phyloP scores from a whole-genome alignment of 2,113 vertebrate genomes.

The Dascyllus trimaculatus region DNA sequence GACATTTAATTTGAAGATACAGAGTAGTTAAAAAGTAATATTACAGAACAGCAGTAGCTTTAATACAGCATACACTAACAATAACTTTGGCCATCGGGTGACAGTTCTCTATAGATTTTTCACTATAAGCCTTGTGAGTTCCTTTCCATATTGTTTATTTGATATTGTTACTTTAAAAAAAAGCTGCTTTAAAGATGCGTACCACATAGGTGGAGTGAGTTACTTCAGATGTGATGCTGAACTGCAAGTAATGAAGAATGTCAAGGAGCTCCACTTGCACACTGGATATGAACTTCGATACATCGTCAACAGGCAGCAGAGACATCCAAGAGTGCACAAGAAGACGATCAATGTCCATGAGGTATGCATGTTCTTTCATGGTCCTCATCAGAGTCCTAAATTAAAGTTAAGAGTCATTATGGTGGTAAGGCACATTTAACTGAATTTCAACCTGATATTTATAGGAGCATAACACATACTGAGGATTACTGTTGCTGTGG shows the following conservation, averaged over 20 bases:
- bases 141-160: background rate
- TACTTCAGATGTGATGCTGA: slow-evolving; percentile 22
- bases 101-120: background rate
- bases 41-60: background rate
- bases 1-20: background rate
- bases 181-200: accelerated
- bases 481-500: accelerated
- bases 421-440: background rate
- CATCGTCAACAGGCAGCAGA: slow-evolving; percentile 64
- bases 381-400: slow-evolving; percentile 40
- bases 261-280: slow-evolving; percentile 57
- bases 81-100: too few species aligned
- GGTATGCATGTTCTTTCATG: slow-evolving; percentile 69
- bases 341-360: slow-evolving; percentile 67
- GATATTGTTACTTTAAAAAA: accelerated
- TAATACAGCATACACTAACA: background rate
- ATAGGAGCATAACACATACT: background rate
- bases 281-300: slow-evolving; percentile 60
- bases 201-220: accelerated
- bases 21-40: background rate
- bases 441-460: accelerated
- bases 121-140: too few species aligned
- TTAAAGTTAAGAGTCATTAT: background rate
- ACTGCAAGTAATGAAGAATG: slow-evolving; percentile 67
- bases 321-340: slow-evolving; percentile 85